Conservation (phyloP, 2,888 invertebrate genomes). For the Autographa pulchrina region DNA sequence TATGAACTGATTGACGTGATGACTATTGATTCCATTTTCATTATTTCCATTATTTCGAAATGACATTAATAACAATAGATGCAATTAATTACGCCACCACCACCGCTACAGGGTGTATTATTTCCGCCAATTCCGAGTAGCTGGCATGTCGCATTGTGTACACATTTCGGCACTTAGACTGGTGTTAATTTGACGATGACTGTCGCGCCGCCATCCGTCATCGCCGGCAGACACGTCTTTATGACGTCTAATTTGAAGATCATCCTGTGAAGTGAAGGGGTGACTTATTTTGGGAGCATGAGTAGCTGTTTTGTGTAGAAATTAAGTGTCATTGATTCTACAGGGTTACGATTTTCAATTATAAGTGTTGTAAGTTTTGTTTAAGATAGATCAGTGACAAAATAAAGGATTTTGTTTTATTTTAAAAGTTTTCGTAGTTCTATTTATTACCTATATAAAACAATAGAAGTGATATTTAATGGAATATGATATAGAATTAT, state of each 20-base stretch:
- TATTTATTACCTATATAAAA: too few relatives aligned
- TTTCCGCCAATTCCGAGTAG: constrained; percentile 70
- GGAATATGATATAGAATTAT: constrained; percentile 21
- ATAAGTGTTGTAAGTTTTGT: constrained; percentile 6
- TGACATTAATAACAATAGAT: constrained; percentile 43
- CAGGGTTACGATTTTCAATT: constrained; percentile 44
- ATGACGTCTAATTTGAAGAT: constrained; percentile 85
- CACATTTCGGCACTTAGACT: constrained; percentile 87
- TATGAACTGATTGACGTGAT: not conserved
- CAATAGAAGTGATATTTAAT: constrained; percentile 7
- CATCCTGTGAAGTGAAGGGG: constrained; percentile 78
- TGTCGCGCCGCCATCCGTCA: constrained; percentile 84
- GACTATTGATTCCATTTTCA: not conserved
- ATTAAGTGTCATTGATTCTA: constrained; percentile 55
- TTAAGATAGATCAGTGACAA: not conserved
- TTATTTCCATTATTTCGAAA: constrained; percentile 5
- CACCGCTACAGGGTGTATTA: constrained; percentile 61
- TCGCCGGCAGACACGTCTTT: constrained; percentile 81
- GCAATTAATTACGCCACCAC: constrained; percentile 45
- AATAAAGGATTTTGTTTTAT: not conserved
- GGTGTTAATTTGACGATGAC: constrained; percentile 87
- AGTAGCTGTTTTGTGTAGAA: constrained; percentile 73
- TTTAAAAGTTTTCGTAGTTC: not conserved
- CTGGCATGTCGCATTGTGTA: constrained; percentile 75
- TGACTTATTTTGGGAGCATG: constrained; percentile 82